phyloP scores from a whole-genome alignment of 2,113 vertebrate genomes.

The Myiagra hebetior region DNA sequence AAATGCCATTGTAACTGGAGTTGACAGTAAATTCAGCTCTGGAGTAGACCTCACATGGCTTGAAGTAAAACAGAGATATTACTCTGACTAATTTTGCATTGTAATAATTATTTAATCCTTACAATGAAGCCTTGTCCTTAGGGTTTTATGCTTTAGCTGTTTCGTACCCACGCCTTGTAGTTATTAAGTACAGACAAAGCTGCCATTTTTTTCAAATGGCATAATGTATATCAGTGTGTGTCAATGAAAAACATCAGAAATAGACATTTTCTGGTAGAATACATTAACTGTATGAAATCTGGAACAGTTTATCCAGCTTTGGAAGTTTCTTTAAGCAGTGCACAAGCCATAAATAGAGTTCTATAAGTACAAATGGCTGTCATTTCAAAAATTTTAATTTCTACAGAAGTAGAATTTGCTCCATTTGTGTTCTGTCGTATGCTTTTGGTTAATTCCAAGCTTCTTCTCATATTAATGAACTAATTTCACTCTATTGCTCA shows the following conservation, averaged over 20 bases:
- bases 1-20: not conserved
- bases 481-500: not conserved
- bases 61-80: slow-evolving; percentile 71
- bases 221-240: slow-evolving; percentile 72
- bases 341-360: not conserved
- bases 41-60: not conserved
- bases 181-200: slow-evolving; percentile 77
- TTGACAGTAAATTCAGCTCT: not conserved
- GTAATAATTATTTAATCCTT: slow-evolving; percentile 75
- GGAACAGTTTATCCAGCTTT: slow-evolving; percentile 31
- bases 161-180: slow-evolving; percentile 74
- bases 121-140: slow-evolving; percentile 75
- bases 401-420: not conserved
- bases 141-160: slow-evolving; percentile 73
- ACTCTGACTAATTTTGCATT: slow-evolving; percentile 74
- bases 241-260: slow-evolving; percentile 72
- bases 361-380: slow-evolving; percentile 5
- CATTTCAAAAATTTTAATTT: slow-evolving; percentile 15
- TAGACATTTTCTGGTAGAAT: slow-evolving; percentile 56
- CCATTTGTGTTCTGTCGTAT: not conserved
- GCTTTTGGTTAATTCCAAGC: not conserved
- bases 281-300: slow-evolving; percentile 46
- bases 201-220: slow-evolving; percentile 71
- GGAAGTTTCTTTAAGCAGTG: not conserved
- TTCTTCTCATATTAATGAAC: not conserved